phyloP scores from a whole-genome alignment of 2,797 vertebrate species.

The Bovichtus diacanthus region DNA sequence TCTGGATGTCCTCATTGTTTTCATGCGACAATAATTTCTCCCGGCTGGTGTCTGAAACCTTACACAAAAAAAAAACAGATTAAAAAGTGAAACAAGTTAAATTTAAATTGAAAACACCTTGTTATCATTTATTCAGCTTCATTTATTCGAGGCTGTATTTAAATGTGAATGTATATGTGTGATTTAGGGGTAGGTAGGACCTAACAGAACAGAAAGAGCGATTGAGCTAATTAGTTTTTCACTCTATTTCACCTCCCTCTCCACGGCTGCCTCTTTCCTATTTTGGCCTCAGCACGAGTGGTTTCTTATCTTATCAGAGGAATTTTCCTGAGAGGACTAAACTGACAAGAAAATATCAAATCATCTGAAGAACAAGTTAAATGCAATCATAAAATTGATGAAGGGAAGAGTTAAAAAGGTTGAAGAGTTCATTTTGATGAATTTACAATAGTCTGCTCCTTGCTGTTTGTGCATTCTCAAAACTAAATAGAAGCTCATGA shows the following conservation, averaged over 20 bases:
- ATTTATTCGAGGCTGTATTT: not conserved
- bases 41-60: constrained; percentile 62
- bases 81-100: not conserved
- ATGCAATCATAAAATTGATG: not conserved
- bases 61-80: constrained; percentile 14
- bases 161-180: not conserved
- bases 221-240: constrained; percentile 20
- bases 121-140: not conserved
- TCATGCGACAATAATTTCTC: constrained; percentile 45
- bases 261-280: constrained; percentile 27
- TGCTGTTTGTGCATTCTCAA: not conserved
- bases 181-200: not conserved
- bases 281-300: constrained; percentile 53
- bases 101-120: not conserved
- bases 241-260: constrained; percentile 20
- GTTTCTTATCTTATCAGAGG: constrained; percentile 74
- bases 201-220: constrained; percentile 1
- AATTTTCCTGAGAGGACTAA: constrained; percentile 60
- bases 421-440: not conserved
- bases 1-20: constrained; percentile 38
- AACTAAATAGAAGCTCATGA: not conserved
- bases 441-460: not conserved
- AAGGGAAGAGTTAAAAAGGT: not conserved
- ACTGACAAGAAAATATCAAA: constrained; percentile 28
- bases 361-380: not conserved